Conservation (phyloP, 2,888 invertebrate genomes). For the Deladenus siricidicola region DNA sequence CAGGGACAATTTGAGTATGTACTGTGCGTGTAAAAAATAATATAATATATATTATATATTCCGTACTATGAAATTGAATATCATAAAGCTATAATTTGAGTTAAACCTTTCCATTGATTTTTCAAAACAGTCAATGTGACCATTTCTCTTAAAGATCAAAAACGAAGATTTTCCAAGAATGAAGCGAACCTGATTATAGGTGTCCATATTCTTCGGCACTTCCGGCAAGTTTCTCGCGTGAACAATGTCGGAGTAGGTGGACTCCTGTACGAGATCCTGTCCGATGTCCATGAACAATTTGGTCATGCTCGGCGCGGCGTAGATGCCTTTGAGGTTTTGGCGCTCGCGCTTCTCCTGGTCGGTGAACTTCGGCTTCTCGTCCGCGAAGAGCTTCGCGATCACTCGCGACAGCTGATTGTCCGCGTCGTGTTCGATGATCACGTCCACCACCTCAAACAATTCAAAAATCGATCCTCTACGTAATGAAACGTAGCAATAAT, state of each 20-base stretch:
- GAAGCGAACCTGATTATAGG: constrained; percentile 41
- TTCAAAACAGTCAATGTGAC: no score
- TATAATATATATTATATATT: no score
- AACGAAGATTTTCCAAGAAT: background rate
- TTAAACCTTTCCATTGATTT: no score
- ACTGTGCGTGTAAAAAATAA: no score
- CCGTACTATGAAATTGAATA: background rate
- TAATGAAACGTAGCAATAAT: no score
- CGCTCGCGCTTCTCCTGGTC: constrained; percentile 44
- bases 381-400: constrained; percentile 43
- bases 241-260: constrained; percentile 51
- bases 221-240: constrained; percentile 50
- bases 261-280: constrained; percentile 50
- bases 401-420: constrained; percentile 39
- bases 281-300: constrained; percentile 47
- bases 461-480: no score
- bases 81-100: no score
- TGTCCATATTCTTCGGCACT: constrained; percentile 49
- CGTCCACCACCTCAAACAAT: constrained; percentile 47
- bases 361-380: constrained; percentile 41
- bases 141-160: background rate
- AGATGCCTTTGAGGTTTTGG: constrained; percentile 30
- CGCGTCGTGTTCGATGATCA: constrained; percentile 52
- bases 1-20: no score
- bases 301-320: constrained; percentile 46